Conservation (phyloP, 2,888 invertebrate genomes). For the Oscheius sp. region DNA sequence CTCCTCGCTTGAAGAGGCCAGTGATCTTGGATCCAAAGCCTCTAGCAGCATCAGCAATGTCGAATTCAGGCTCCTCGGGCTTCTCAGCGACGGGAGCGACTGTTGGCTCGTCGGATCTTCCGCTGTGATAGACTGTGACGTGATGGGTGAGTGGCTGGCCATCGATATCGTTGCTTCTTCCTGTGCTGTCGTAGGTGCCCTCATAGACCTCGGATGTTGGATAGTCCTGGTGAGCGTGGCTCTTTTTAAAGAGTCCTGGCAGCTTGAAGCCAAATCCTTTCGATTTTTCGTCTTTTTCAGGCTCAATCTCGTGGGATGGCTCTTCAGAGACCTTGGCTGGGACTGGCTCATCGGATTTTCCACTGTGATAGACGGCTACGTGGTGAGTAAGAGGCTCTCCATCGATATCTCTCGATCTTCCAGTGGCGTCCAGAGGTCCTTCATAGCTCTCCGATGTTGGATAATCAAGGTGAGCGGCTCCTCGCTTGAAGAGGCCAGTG, state of each 20-base stretch:
- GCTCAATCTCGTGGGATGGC: background rate
- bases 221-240: constrained; percentile 51
- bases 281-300: constrained; percentile 19
- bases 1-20: constrained; percentile 35
- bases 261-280: constrained; percentile 34
- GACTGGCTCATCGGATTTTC: background rate
- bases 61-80: background rate
- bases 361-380: constrained; percentile 31
- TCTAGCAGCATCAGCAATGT: background rate
- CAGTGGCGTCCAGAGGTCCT: constrained; percentile 31
- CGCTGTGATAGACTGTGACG: constrained; percentile 39
- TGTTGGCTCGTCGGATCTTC: constrained; percentile 25
- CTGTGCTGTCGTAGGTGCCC: constrained; percentile 34
- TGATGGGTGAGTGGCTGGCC: constrained; percentile 29
- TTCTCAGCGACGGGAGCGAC: constrained; percentile 6
- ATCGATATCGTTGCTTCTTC: constrained; percentile 33
- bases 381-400: constrained; percentile 40
- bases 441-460: constrained; percentile 35
- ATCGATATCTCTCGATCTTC: constrained; percentile 30
- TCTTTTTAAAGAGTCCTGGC: constrained; percentile 47
- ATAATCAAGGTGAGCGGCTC: constrained; percentile 35
- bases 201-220: constrained; percentile 40
- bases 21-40: constrained; percentile 35
- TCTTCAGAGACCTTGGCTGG: constrained; percentile 20
- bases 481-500: constrained; percentile 34